phyloP scores from a whole-genome alignment of 2,113 vertebrate genomes.

The Saimiri boliviensis region DNA sequence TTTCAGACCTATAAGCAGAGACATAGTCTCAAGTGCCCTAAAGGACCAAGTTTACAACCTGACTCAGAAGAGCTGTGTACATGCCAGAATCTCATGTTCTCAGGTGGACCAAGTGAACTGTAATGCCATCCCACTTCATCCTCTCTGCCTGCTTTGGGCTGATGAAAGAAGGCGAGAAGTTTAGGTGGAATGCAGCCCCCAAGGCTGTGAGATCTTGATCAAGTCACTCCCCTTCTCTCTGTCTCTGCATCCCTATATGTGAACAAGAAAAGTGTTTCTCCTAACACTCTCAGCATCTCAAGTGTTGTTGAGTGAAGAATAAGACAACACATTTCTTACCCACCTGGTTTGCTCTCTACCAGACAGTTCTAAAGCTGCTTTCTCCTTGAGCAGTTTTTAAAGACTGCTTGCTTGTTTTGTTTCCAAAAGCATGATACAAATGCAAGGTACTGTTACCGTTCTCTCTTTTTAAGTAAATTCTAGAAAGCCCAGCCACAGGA shows the following conservation, averaged over 20 bases:
- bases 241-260: not conserved
- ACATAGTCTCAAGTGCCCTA: not conserved
- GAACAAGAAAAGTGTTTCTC: not conserved
- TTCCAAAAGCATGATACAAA: conserved; percentile 18
- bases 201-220: not conserved
- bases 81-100: not conserved
- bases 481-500: conserved; percentile 73
- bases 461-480: conserved; percentile 71
- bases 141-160: not conserved
- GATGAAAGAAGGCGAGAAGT: not conserved
- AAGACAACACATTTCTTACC: conserved; percentile 32
- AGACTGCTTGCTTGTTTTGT: not conserved
- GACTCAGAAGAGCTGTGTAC: not conserved
- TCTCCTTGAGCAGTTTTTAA: conserved; percentile 30
- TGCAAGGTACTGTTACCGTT: conserved; percentile 44
- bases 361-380: conserved; percentile 2
- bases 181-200: not conserved
- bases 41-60: not conserved
- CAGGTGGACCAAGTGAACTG: not conserved
- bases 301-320: not conserved
- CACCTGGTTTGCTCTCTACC: conserved; percentile 29
- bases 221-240: not conserved
- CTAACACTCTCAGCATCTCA: not conserved
- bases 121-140: not conserved
- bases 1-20: not conserved